A percentile compares a stretch with the other conserved stretches of the same genome.
Evolutionary conservation across 2,113 vertebrate genomes (phyloP).

Genomic region (Myanophis thanlyinensis): DNA sequence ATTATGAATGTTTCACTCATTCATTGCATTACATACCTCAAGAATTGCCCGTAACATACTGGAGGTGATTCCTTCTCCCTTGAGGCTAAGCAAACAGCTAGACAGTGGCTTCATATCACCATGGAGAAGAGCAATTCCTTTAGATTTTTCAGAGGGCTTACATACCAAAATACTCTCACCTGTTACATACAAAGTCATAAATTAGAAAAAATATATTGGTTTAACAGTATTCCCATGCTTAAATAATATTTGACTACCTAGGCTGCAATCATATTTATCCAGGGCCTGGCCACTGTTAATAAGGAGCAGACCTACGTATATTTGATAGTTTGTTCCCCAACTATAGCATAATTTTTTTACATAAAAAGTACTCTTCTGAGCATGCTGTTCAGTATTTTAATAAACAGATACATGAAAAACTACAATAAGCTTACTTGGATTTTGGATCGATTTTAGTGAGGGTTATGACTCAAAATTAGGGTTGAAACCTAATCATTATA

Average conservation of each 20-base stretch:
- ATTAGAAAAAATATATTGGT: neutral
- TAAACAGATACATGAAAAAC: neutral
- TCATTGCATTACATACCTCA: constrained; percentile 73
- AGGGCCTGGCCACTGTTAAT: neutral
- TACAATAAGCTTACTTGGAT: neutral
- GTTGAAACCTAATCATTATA: neutral
- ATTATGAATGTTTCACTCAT: constrained; percentile 4
- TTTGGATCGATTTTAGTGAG: neutral
- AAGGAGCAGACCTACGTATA: neutral
- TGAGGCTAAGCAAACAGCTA: constrained; percentile 85
- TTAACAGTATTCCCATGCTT: neutral
- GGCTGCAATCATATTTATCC: neutral
- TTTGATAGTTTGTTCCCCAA: neutral
- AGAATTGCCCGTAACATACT: constrained; percentile 96
- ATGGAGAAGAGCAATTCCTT: constrained; percentile 84
- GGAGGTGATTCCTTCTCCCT: constrained; percentile 84
- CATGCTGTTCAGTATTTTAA: neutral
- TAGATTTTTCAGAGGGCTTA: constrained; percentile 86
- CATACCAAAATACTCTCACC: constrained; percentile 96
- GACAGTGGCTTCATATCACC: constrained; percentile 85
- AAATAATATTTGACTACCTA: neutral
- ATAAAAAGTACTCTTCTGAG: neutral
- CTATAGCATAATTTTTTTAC: neutral
- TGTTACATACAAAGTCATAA: constrained; percentile 50
- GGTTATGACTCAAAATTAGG: neutral